phyloP scores from a whole-genome alignment of 2,113 vertebrate species.

The Pheucticus melanocephalus region DNA sequence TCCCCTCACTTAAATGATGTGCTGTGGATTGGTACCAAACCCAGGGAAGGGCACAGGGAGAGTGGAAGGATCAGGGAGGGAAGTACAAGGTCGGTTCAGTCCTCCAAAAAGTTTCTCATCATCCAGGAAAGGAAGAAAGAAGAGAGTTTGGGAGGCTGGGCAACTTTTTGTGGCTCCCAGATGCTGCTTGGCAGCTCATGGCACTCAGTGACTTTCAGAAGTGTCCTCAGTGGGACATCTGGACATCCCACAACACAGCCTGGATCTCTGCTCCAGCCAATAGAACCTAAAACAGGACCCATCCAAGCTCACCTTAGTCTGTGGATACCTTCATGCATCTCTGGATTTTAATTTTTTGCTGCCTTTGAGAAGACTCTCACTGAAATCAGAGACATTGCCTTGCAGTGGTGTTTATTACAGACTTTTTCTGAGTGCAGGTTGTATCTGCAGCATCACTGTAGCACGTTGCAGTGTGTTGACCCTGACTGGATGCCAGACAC shows the following conservation, averaged over 20 bases:
- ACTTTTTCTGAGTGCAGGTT: background rate
- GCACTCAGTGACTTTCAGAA: background rate
- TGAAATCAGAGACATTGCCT: background rate
- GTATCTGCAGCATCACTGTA: background rate
- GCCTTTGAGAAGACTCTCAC: background rate
- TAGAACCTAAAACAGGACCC: background rate
- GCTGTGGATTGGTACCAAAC: background rate
- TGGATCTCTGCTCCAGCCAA: background rate
- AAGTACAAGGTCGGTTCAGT: background rate
- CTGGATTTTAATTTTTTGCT: background rate
- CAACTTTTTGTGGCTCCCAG: background rate
- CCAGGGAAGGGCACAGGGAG: background rate
- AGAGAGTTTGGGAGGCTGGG: background rate
- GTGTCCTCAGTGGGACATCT: rapidly evolving
- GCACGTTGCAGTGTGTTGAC: background rate
- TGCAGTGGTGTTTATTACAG: background rate
- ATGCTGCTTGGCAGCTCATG: background rate
- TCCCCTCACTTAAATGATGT: background rate
- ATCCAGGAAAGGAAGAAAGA: background rate
- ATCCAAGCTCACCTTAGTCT: background rate
- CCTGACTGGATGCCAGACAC: background rate
- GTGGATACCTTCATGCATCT: background rate
- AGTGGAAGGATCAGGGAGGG: background rate
- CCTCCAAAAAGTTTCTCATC: background rate
- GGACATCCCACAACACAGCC: background rate